These are phyloP conservation scores for Eriosoma lanigerum DNA, from an alignment of 1,140 invertebrate species.

Conservation along the genomic window DNA sequence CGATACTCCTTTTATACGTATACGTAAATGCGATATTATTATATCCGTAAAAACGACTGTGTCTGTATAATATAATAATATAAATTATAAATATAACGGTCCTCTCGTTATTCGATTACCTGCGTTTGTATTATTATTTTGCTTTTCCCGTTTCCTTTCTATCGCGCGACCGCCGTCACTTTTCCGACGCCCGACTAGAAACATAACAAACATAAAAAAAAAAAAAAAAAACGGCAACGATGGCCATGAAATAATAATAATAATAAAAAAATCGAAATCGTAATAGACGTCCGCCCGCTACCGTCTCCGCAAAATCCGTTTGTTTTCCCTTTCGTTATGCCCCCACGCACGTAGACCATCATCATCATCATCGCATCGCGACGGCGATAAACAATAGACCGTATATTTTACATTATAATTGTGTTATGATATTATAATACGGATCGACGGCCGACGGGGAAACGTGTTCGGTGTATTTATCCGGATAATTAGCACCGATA, in stretches of 20 bases:
- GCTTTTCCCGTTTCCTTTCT: not conserved
- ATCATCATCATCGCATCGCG: too few species aligned
- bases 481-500: not conserved
- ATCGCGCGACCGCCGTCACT: not conserved
- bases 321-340: constrained; percentile 43
- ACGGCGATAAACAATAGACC: too few species aligned
- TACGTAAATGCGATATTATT: not conserved
- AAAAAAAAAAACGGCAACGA: not conserved
- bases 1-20: too few species aligned
- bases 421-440: not conserved
- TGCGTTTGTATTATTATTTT: not conserved
- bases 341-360: not conserved
- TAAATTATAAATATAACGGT: not conserved
- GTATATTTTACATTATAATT: not conserved
- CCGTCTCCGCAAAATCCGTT: not conserved
- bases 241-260: not conserved
- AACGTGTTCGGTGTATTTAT: not conserved
- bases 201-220: too few species aligned
- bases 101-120: constrained; percentile 4
- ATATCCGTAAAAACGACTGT: constrained; percentile 17
- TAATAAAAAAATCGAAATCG: constrained; percentile 25
- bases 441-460: not conserved
- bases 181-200: not conserved
- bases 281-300: not conserved
- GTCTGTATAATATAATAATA: too few species aligned